Percentiles rank a stretch among this genome's conserved stretches.
Evolutionary conservation across 2,888 invertebrate genomes (phyloP).

Genomic region (Schizaphis graminum): DNA sequence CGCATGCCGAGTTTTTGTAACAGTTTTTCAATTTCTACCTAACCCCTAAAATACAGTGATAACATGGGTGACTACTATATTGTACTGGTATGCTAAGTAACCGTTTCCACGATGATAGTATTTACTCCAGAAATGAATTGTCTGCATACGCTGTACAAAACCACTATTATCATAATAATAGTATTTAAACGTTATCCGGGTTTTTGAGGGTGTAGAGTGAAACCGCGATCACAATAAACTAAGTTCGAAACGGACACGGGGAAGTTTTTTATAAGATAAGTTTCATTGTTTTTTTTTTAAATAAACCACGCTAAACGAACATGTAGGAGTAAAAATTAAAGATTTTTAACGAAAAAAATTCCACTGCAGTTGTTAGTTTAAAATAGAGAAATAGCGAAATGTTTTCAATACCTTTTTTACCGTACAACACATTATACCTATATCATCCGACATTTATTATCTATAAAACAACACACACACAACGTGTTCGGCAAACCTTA

Average conservation of each 20-base stretch:
- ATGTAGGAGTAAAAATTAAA: not conserved
- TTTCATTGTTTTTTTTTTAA: not conserved
- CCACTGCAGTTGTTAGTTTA: not conserved
- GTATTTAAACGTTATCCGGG: not conserved
- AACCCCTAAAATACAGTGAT: not conserved
- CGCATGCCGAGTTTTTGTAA: not conserved
- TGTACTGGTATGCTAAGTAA: not conserved
- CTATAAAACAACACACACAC: not conserved
- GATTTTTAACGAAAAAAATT: not conserved
- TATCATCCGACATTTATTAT: not conserved
- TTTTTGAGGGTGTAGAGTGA: not conserved
- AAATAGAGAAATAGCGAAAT: not conserved
- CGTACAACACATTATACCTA: not conserved
- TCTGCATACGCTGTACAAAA: not conserved
- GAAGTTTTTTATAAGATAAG: not conserved
- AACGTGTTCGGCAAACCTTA: not conserved
- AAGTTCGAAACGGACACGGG: not conserved
- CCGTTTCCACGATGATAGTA: not conserved
- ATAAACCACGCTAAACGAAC: not conserved
- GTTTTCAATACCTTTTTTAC: not conserved
- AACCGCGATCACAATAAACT: not conserved
- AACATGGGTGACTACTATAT: not conserved
- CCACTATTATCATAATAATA: not conserved
- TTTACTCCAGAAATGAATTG: not conserved
- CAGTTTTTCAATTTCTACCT: not conserved